phyloP scores from a whole-genome alignment of 2,113 vertebrate genomes.

The Aegotheles bennettii region DNA sequence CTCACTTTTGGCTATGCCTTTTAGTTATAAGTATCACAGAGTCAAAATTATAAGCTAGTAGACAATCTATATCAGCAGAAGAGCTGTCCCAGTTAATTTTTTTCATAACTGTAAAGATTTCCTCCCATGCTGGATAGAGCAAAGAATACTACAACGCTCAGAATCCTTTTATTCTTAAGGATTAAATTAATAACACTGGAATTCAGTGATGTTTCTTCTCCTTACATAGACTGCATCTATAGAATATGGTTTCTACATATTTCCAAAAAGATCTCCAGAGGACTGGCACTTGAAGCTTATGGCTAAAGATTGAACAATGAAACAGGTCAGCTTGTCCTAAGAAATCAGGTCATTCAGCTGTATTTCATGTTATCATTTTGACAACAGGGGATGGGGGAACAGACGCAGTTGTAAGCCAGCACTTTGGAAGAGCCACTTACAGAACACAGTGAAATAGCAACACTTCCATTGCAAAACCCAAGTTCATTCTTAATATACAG shows the following conservation, averaged over 20 bases:
- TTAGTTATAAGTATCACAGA: neutral
- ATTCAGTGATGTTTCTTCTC: neutral
- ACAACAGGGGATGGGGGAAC: slow-evolving; percentile 40
- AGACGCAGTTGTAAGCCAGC: neutral
- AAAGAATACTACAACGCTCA: neutral
- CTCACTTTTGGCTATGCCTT: neutral
- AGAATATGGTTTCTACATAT: slow-evolving; percentile 3
- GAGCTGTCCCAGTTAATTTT: neutral
- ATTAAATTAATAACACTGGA: neutral
- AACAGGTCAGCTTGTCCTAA: slow-evolving; percentile 65
- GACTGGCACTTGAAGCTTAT: slow-evolving; percentile 47
- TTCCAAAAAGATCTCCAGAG: slow-evolving; percentile 31
- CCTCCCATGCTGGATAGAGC: neutral
- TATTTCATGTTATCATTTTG: slow-evolving; percentile 54
- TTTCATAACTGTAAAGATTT: neutral
- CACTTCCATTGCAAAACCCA: neutral
- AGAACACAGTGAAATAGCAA: neutral
- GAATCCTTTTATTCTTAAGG: neutral
- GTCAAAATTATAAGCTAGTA: neutral
- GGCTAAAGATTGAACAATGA: slow-evolving; percentile 47
- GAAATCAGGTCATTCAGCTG: slow-evolving; percentile 64
- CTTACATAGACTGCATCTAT: neutral
- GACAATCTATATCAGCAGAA: neutral
- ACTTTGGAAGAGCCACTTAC: neutral
- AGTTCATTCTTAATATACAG: neutral